Evolutionary conservation across 2,888 invertebrate species (phyloP), one percentile per base, ranked within the genome.

Genomic region (Oscheius sp.): DNA sequence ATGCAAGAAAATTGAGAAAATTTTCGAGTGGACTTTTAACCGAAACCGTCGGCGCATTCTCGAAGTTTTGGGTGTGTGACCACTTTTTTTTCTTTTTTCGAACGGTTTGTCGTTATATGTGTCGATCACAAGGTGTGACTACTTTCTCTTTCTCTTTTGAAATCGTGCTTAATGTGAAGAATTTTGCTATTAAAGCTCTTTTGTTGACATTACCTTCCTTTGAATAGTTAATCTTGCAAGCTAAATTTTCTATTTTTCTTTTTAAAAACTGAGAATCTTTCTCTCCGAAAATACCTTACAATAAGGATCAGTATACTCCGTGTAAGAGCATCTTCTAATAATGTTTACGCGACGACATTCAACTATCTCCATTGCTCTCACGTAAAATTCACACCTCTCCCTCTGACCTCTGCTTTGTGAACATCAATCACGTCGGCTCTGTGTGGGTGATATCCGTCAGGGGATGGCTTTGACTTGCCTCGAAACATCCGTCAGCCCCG

Each of bases 371-470:
- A n/a, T n/a, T n/a, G n/a, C n/a, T n/a, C n/a, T n/a, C n/a, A n/a
- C n/a, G n/a, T n/a, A n/a, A n/a, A n/a, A 15, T 37, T 48, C 48
- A 48, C 48, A 48, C 48, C 48, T 48, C 42, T 12, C 42, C n/a
- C n/a, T 48, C 25, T 55, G 34, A 55, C 34, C 55, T 55, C 20
- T 45, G 42, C 42, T 39, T 29, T n/a, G n/a, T 31, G 42, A 61
- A 20, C 42, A 61, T 61, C 61, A 61, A 61, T 61, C 61, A 45
- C 61, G n/a, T 17, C 61, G 20, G 42, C 27, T n/a, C 55, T 61
- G 61, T 61, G 61, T 61, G 61, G 61, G 61, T 61, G 61, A 61
- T 61, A 61, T 61, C 61, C 61, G 61, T 27, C 61, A 61, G 61
- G 27, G 61, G 42, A 61, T 61, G 61, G 61, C 45, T 64, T 64